A percentile compares a stretch with the other conserved stretches of the same genome.
Evolutionary conservation across 1,140 invertebrate species (phyloP).

Genomic region (Drosophila mayri): DNA sequence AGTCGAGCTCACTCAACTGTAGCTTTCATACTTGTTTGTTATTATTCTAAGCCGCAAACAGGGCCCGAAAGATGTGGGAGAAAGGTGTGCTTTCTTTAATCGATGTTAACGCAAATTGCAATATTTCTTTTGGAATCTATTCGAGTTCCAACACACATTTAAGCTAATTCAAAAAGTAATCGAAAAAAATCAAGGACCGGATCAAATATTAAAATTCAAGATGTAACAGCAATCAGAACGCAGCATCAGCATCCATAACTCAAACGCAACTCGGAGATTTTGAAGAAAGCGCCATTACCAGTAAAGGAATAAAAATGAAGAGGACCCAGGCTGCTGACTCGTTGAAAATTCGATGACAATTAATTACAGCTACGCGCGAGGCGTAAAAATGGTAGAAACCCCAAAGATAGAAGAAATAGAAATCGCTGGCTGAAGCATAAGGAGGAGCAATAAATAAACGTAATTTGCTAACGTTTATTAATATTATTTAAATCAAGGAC

Average conservation of each 20-base stretch:
- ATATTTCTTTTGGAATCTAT: conserved; percentile 21
- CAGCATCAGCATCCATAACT: conserved; percentile 19
- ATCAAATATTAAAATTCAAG: conserved; percentile 58
- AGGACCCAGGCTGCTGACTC: conserved; percentile 60
- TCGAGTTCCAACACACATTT: neutral
- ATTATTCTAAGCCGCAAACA: neutral
- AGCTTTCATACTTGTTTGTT: neutral
- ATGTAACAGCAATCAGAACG: conserved; percentile 39
- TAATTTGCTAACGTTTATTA: neutral
- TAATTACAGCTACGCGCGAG: conserved; percentile 74
- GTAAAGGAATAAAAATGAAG: conserved; percentile 20
- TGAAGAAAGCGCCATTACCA: conserved; percentile 46
- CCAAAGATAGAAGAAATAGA: conserved; percentile 6
- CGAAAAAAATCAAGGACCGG: conserved; percentile 22
- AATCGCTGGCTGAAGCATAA: conserved; percentile 5
- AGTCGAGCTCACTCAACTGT: no score
- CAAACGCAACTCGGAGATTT: conserved; percentile 12
- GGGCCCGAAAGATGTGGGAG: neutral
- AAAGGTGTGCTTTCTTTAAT: neutral
- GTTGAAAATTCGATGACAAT: conserved; percentile 79
- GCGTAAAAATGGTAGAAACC: conserved; percentile 68
- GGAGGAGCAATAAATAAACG: conserved; percentile 65
- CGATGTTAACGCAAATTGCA: conserved; percentile 11
- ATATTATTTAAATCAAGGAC: neutral
- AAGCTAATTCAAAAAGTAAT: conserved; percentile 1